Base-by-base conservation (phyloP, 2,113 vertebrate species). In the Conger conger region DNA sequence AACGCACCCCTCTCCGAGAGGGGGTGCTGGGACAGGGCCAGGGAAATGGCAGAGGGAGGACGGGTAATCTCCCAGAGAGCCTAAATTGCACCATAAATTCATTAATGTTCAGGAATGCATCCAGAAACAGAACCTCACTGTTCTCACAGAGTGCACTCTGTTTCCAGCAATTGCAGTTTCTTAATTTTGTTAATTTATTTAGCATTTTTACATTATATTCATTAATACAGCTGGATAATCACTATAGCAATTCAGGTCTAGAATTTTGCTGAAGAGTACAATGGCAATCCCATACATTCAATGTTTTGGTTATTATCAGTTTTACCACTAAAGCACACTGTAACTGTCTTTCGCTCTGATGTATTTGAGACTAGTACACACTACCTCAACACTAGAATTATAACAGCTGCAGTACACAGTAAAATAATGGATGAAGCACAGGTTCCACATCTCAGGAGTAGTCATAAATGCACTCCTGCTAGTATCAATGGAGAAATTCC, bases 41-140 rank as follows among this genome's bases (percentile, higher is more conserved):
- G n/a, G 5, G 83, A 0, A 35, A 84, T 86, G 73, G 23, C 0
- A 77, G 83, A 87, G 57, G 79, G 86, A 45, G 17, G 68, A 85
- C 77, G 82, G 85, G 88, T 87, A 91, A 84, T 84, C 4, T 82
- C 79, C 45, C 57, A 80, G 5, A 33, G 40, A 82, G 63, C 33
- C 45, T 82, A 77, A 86, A 82, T 86, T 77, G 40, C 38, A 35
- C 57, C 13, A 15, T 68, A 38, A 68, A 45, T 50, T 35, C 9
- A 85, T 63, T 36, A 23, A 37, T 36, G 73, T 78, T 68, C 80
- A 33, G 16, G 45, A 18, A 17, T 80, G 36, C 20, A 68, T 36
- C 54, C 16, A 57, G 54, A 60, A 5, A 36, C n/a, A 73, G 27
- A 33, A 73, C 68, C 7, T 11, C n/a, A 11, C 68, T 30, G 11